phyloP scores from a whole-genome alignment of 2,797 vertebrate genomes.

The Phrynocephalus forsythii region DNA sequence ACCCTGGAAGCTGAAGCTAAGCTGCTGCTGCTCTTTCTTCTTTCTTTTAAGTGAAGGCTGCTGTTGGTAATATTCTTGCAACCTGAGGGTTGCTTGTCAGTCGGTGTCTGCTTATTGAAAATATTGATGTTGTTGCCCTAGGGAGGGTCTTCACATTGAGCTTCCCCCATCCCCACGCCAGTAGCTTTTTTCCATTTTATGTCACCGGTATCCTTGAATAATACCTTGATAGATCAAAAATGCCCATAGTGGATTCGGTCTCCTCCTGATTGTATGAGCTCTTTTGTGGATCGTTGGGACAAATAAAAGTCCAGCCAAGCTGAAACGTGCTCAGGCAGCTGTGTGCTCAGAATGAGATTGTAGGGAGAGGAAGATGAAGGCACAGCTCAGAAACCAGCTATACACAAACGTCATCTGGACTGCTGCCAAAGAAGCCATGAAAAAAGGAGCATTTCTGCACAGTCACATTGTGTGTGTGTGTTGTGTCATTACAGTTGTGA shows the following conservation, averaged over 20 bases:
- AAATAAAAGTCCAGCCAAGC: neutral
- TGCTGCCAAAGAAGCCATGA: neutral
- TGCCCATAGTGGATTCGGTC: neutral
- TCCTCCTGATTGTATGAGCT: neutral
- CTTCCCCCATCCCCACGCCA: too few relatives aligned
- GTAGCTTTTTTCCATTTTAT: neutral
- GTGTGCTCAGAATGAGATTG: neutral
- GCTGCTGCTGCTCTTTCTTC: too few relatives aligned
- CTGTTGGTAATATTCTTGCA: neutral
- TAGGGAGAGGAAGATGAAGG: neutral
- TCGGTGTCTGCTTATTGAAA: neutral
- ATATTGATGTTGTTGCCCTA: neutral
- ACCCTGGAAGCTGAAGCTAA: neutral
- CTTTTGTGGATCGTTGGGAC: neutral
- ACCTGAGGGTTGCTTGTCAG: neutral
- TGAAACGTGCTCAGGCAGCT: neutral
- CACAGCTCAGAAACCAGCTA: neutral
- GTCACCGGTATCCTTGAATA: too few relatives aligned
- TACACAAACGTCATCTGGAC: neutral
- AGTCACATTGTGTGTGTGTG: neutral
- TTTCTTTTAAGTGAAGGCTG: neutral
- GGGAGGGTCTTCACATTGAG: neutral
- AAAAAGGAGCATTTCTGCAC: neutral
- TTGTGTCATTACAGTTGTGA: too few relatives aligned
- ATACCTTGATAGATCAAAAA: neutral